These are phyloP conservation scores for Hycleus phaleratus DNA, from an alignment of 1,140 invertebrate genomes.

Conservation along the genomic window DNA sequence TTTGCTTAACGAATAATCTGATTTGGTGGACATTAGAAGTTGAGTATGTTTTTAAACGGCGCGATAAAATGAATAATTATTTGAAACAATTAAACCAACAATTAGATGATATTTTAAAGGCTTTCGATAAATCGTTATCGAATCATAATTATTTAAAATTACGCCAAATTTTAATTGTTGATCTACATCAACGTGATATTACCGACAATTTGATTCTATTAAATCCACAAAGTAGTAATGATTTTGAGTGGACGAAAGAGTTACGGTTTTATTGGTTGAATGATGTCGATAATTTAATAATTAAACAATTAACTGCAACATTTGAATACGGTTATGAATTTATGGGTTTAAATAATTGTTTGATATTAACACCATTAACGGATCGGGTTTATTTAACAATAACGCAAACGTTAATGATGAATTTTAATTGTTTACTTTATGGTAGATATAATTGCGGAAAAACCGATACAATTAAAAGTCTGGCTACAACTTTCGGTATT, in stretches of 20 bases:
- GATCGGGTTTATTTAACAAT: conserved; percentile 88
- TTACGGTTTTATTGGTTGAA: conserved; percentile 86
- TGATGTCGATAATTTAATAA: conserved; percentile 68
- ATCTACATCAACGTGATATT: conserved; percentile 84
- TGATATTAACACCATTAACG: conserved; percentile 86
- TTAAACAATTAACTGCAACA: conserved; percentile 74
- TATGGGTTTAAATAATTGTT: conserved; percentile 83
- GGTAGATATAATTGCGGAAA: conserved; percentile 82
- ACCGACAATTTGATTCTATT: conserved; percentile 80
- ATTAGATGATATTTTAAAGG: conserved; percentile 73
- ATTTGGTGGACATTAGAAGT: conserved; percentile 93
- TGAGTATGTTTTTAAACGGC: conserved; percentile 78
- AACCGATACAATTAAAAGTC: conserved; percentile 84
- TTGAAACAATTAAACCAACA: conserved; percentile 70
- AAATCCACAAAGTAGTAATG: conserved; percentile 70
- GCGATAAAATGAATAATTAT: conserved; percentile 78
- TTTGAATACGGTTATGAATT: conserved; percentile 93
- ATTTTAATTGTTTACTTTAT: conserved; percentile 79
- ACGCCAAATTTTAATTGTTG: conserved; percentile 78
- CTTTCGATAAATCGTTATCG: conserved; percentile 52
- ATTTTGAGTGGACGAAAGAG: conserved; percentile 91
- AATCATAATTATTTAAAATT: conserved; percentile 81
- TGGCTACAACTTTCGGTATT: conserved; percentile 79
- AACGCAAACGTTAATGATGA: conserved; percentile 83
- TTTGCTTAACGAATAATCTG: conserved; percentile 74